Evolutionary conservation across 2,797 vertebrate species (phyloP).

Genomic region (Platalea minor): DNA sequence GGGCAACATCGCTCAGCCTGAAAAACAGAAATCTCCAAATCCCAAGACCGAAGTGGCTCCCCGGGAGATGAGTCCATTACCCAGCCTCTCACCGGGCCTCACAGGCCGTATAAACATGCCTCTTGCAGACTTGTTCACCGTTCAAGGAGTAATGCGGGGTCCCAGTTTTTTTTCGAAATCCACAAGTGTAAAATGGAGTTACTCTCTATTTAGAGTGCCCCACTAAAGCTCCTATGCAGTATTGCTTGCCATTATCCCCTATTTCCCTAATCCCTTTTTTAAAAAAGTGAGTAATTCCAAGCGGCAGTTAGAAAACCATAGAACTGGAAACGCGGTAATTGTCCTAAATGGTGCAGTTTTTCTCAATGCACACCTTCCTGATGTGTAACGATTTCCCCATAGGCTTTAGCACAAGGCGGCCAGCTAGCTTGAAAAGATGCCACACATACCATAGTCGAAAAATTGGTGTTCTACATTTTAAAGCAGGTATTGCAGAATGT

Average conservation of each 20-base stretch:
- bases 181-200: background rate
- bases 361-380: background rate
- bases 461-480: background rate
- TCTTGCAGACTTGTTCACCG: background rate
- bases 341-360: background rate
- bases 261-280: background rate
- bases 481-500: background rate
- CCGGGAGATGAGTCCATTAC: background rate
- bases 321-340: background rate
- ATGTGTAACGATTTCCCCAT: background rate
- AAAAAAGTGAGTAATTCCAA: background rate
- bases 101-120: background rate
- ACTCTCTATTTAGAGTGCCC: background rate
- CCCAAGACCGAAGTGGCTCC: background rate
- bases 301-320: background rate
- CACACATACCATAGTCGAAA: background rate
- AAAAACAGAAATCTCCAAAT: background rate
- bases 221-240: background rate
- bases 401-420: rapidly evolving
- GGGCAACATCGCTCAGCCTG: background rate
- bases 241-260: background rate
- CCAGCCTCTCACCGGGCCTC: background rate
- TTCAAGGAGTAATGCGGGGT: background rate
- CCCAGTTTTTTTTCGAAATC: background rate
- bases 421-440: background rate